Evolutionary conservation across 2,113 vertebrate genomes (phyloP), one percentile per base, ranked within the genome.

Genomic region (Chrysochloris asiatica): DNA sequence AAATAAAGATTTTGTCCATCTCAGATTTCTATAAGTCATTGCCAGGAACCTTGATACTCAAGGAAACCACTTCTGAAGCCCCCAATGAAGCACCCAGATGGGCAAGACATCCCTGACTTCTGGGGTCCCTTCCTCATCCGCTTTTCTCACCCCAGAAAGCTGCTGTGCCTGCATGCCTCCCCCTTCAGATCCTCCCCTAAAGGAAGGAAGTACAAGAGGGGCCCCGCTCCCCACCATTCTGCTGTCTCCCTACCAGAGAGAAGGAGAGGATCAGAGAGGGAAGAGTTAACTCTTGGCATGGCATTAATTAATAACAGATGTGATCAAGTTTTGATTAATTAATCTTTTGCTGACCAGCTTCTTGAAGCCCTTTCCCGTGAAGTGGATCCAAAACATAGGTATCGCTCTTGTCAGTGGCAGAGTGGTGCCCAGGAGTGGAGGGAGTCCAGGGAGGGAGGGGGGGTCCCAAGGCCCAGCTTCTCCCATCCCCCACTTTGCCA

Each of bases 271-370:
- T 63, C 89, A 36, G 96, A 22, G 28, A 94, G 47, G 83, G 41
- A 96, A 90, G 97, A 69, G 97, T 97, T 97, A 98, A 96, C 85
- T 36, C 75, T 94, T 78, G 96, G 96, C 93, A 43, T 83, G 50
- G 80, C 65, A 92, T 96, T 97, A 95, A 97, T 98, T 96, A 97
- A 96, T 92, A 96, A 30, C 98, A 98, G 96, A 97, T 97, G 97
- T 93, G 93, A 82, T 93, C 2, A 0, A 90, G 72, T 91, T 97
- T 97, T 97, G 97, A 97, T 97, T 97, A 97, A 97, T 98, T 97
- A 95, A 88, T 97, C 94, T 96, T 89, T 96, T 95, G 94, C 96
- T 80, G 95, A 94, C 91, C 94, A 77, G 91, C 67, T 52, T 95
- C 97, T 97, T 52, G 45, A 1, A 0, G 83, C 22, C 50, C 63